Evolutionary conservation across 2,113 vertebrate genomes (phyloP).

Genomic region (Ovis canadensis): DNA sequence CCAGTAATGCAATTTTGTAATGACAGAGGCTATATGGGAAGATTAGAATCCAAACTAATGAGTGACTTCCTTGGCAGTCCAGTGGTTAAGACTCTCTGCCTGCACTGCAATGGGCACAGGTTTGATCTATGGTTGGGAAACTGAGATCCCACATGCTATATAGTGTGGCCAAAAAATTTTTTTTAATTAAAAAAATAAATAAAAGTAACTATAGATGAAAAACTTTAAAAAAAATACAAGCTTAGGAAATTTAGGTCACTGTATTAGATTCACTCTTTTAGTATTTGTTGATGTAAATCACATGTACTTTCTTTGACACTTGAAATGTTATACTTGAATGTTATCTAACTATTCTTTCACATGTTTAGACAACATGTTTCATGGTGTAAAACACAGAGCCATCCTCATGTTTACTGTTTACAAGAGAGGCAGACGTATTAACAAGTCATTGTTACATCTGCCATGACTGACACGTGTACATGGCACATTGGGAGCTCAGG

Average conservation of each 20-base stretch:
- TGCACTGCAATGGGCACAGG: not conserved
- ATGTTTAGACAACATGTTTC: not conserved
- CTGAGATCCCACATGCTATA: not conserved
- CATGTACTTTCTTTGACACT: not conserved
- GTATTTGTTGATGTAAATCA: not conserved
- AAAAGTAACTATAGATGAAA: not conserved
- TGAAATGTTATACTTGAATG: not conserved
- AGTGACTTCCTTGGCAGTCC: not conserved
- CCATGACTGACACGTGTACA: not conserved
- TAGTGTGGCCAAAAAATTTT: rapidly evolving
- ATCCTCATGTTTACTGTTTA: not conserved
- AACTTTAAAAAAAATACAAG: not conserved
- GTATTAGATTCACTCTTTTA: not conserved
- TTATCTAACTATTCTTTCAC: not conserved
- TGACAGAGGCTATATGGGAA: not conserved
- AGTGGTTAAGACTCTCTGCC: not conserved
- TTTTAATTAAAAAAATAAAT: not conserved
- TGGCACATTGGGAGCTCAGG: not conserved
- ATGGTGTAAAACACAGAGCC: not conserved
- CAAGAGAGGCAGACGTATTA: not conserved
- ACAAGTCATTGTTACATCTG: not conserved
- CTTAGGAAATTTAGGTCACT: not conserved
- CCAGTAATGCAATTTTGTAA: not conserved
- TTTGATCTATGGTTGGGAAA: not conserved
- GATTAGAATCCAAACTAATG: not conserved